Evolutionary conservation across 2,113 vertebrate genomes (phyloP).

Genomic region (Todiramphus saurophagus): DNA sequence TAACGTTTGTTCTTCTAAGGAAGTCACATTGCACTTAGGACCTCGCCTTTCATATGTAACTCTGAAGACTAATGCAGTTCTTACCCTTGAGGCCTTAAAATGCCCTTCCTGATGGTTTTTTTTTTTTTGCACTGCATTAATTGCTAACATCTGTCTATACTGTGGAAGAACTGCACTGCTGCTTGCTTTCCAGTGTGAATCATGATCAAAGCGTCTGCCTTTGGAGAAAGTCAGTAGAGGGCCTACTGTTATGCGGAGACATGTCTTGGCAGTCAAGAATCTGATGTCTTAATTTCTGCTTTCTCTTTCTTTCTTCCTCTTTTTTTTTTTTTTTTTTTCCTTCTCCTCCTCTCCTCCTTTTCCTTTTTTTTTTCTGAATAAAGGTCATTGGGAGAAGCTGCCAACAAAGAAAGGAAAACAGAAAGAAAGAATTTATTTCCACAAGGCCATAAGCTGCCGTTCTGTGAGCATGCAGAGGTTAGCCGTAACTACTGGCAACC

Average conservation of each 20-base stretch:
- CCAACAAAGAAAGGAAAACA: neutral
- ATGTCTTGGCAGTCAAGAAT: neutral
- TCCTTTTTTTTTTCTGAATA: neutral
- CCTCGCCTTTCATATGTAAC: neutral
- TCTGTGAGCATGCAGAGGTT: neutral
- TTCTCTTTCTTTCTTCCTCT: too few species aligned
- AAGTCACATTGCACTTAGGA: neutral
- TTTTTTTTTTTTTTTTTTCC: too few species aligned
- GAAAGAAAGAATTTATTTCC: neutral
- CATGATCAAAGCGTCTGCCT: neutral
- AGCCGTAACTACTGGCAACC: neutral
- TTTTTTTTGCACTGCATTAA: neutral
- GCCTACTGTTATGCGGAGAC: neutral
- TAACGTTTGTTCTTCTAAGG: neutral
- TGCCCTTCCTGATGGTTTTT: neutral
- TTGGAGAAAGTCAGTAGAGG: neutral
- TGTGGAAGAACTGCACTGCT: neutral
- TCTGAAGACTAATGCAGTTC: neutral
- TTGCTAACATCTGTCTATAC: neutral
- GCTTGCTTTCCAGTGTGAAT: neutral
- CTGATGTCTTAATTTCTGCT: neutral
- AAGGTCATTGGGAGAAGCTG: neutral
- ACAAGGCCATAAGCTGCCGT: neutral
- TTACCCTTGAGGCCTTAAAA: neutral
- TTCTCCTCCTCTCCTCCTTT: too few species aligned